Percentiles rank a stretch among this genome's conserved stretches.
phyloP scores from a whole-genome alignment of 2,113 vertebrate genomes.

The Neolamprologus caudopunctatus region DNA sequence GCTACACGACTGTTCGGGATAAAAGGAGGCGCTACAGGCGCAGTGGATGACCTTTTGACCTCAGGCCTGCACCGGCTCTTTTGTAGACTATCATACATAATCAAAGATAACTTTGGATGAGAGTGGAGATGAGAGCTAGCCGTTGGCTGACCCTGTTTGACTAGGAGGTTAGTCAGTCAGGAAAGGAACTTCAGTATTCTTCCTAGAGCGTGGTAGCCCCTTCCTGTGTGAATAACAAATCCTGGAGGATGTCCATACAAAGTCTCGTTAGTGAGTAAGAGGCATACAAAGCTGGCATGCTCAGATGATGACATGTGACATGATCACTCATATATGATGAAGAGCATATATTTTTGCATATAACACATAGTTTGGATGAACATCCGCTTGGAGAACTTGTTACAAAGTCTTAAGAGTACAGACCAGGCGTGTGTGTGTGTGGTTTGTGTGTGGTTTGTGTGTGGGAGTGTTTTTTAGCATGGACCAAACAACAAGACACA shows the following conservation, averaged over 20 bases:
- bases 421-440: background rate
- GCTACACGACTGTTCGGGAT: background rate
- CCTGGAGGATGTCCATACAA: background rate
- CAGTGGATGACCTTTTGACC: background rate
- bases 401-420: background rate
- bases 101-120: slow-evolving; percentile 34
- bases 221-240: background rate
- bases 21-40: slow-evolving; percentile 26
- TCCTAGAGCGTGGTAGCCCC: background rate
- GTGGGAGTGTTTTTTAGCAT: background rate
- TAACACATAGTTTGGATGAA: background rate
- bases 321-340: background rate
- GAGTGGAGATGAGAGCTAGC: slow-evolving; percentile 16
- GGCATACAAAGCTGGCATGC: background rate
- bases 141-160: background rate
- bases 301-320: background rate
- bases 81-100: slow-evolving; percentile 15
- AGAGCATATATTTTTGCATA: background rate
- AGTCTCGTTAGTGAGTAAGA: background rate
- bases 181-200: background rate
- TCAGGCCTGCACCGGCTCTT: background rate
- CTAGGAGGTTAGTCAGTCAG: slow-evolving; percentile 1
- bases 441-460: slow-evolving; percentile 25
- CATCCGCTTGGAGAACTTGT: background rate
- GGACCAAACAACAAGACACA: slow-evolving; percentile 26